Percentiles rank a stretch among this genome's conserved stretches.
Evolutionary conservation across 2,113 vertebrate genomes (phyloP).

Genomic region (Malurus cyaneus): DNA sequence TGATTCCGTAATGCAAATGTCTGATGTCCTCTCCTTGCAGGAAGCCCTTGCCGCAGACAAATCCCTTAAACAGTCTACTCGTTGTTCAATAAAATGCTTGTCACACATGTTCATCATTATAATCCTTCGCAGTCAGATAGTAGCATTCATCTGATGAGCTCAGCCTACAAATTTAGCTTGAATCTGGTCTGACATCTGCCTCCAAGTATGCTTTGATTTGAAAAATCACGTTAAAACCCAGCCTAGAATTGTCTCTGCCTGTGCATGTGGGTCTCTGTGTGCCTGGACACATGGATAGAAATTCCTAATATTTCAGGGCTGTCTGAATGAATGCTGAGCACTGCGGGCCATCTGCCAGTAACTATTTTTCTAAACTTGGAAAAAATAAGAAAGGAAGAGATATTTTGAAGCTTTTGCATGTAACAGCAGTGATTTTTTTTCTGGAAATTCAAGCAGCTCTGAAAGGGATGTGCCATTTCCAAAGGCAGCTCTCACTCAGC

Average conservation of each 20-base stretch:
- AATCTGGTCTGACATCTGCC: conserved; percentile 30
- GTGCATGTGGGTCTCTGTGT: not conserved
- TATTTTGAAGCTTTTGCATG: conserved; percentile 31
- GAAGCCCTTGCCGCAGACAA: not conserved
- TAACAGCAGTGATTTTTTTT: conserved; percentile 21
- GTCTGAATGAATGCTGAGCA: not conserved
- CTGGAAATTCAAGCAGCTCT: not conserved
- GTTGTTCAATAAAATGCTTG: not conserved
- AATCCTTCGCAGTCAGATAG: not conserved
- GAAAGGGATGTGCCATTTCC: not conserved
- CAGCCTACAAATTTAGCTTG: conserved; percentile 38
- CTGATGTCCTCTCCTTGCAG: not conserved
- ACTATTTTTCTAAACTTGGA: not conserved
- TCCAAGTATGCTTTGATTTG: conserved; percentile 51
- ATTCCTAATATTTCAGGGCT: not conserved
- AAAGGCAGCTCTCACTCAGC: not conserved
- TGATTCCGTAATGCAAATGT: not conserved
- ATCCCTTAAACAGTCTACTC: not conserved
- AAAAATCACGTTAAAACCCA: not conserved
- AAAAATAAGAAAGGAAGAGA: not conserved
- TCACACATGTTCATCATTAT: conserved; percentile 40
- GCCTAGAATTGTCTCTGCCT: not conserved
- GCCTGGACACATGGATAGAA: conserved; percentile 8
- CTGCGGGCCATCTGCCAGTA: conserved; percentile 22
- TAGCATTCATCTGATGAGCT: conserved; percentile 30